A percentile compares a stretch with the other conserved stretches of the same genome.
Conservation (phyloP, 2,113 vertebrate genomes). For the Saiga tatarica region DNA sequence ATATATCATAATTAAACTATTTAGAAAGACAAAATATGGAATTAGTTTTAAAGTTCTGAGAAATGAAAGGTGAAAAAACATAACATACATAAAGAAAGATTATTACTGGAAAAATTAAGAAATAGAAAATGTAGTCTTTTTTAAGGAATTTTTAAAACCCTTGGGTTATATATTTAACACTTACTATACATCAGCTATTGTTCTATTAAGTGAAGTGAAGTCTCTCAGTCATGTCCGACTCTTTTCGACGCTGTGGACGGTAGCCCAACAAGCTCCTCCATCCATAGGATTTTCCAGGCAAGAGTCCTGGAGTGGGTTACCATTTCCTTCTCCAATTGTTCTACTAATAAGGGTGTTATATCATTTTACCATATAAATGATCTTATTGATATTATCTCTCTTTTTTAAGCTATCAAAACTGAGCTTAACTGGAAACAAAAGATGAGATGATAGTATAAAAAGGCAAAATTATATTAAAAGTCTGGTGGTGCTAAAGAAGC, state of each 20-base stretch:
- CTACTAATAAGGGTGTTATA: background rate
- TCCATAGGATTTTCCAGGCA: too few relatives aligned
- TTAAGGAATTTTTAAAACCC: background rate
- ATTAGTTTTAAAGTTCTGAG: background rate
- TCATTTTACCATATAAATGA: background rate
- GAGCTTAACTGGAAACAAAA: background rate
- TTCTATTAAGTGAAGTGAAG: background rate
- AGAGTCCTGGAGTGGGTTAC: too few relatives aligned
- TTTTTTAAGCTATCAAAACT: background rate
- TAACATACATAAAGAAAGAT: background rate
- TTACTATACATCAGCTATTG: background rate
- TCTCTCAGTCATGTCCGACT: too few relatives aligned
- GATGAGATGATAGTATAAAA: background rate
- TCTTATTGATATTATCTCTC: too few relatives aligned
- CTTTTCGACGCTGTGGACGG: too few relatives aligned
- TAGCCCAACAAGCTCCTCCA: too few relatives aligned
- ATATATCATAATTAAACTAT: background rate
- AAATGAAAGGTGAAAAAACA: background rate
- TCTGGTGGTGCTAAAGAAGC: background rate
- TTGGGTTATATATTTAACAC: background rate
- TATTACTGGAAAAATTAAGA: background rate
- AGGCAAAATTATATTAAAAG: background rate
- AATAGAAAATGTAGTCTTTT: background rate
- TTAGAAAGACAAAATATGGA: background rate
- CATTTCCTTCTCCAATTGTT: background rate